Evolutionary conservation across 1,140 invertebrate genomes (phyloP).

Genomic region (Stratiolaelaps scimitus): DNA sequence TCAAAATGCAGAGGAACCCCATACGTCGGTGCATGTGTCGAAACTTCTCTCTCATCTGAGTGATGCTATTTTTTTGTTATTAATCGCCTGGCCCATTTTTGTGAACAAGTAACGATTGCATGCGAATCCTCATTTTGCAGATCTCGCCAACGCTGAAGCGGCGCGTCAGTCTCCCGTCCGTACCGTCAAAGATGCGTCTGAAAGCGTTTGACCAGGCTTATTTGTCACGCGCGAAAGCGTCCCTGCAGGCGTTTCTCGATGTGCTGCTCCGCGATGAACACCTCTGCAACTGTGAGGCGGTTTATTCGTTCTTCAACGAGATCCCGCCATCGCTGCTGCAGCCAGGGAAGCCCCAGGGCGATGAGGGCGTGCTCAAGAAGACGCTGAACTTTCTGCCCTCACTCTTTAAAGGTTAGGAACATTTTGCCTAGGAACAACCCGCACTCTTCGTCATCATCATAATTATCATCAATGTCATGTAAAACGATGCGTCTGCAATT

Average conservation of each 20-base stretch:
- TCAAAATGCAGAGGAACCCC: too few relatives aligned
- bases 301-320: conserved; percentile 64
- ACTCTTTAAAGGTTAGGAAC: conserved; percentile 12
- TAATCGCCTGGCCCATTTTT: too few relatives aligned
- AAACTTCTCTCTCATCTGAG: neutral
- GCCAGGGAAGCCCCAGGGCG: neutral
- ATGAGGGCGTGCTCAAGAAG: conserved; percentile 28
- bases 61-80: too few relatives aligned
- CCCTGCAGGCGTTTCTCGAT: conserved; percentile 56
- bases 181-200: conserved; percentile 61
- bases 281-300: conserved; percentile 69
- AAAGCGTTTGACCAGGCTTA: conserved; percentile 59
- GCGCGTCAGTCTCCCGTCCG: conserved; percentile 36
- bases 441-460: too few relatives aligned
- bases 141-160: conserved; percentile 13
- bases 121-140: conserved; percentile 11
- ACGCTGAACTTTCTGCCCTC: conserved; percentile 20
- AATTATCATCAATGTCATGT: neutral
- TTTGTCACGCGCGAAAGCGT: conserved; percentile 62
- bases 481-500: neutral
- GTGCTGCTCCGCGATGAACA: conserved; percentile 51
- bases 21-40: conserved; percentile 10
- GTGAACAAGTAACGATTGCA: conserved; percentile 37
- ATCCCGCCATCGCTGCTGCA: conserved; percentile 15
- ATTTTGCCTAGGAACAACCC: too few relatives aligned